Base-by-base conservation (phyloP, 1,140 invertebrate species). In the Dendroctonus ponderosae region DNA sequence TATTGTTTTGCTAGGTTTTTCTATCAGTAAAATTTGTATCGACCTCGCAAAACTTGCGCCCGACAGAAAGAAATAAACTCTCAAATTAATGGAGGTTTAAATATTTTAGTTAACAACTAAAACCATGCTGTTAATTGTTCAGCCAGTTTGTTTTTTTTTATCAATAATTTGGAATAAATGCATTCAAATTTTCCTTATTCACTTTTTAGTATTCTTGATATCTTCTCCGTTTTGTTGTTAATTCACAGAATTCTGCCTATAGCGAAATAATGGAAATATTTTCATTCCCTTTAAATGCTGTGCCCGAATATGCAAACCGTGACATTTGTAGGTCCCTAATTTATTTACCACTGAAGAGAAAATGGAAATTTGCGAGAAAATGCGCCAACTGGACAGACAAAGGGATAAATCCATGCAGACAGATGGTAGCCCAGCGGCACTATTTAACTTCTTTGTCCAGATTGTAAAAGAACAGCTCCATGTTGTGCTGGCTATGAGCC, bases 371-470 rank as follows among this genome's bases (percentile, higher is more conserved):
- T 93, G 91, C 78, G 95, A 98, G 73, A 97, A 94, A 81, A 98
- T 98, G 93, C 82, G 90, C 74, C 83, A 89, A 77, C 86, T 97
- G 49, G 96, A 98, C 77, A 85, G 93, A 66, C 93, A 93, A 78
- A 84, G 91, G 48, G 95, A 97, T 74, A 93, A 93, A 80, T 85
- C 91, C 0, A 80, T 93, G 37, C 94, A 97, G 46, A 59, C 57
- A 7, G 57, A 59, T 37, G 57, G 57, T 7, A 95, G 91, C 73
- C 86, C 88, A 0, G 88, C 91, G 0, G 91, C 94, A 0, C 79
- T 98, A n/a, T 97, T 95, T 78, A 95, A 96, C 81, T 87, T 97
- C 72, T 98, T 98, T 77, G 86, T 97, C 12, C 84, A 91, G 78
- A 87, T 94, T 68, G 89, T 93, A 7, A 87, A 92, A 60, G 93